Conservation (phyloP, 2,113 vertebrate genomes). For the Beaufortia kweichowensis region DNA sequence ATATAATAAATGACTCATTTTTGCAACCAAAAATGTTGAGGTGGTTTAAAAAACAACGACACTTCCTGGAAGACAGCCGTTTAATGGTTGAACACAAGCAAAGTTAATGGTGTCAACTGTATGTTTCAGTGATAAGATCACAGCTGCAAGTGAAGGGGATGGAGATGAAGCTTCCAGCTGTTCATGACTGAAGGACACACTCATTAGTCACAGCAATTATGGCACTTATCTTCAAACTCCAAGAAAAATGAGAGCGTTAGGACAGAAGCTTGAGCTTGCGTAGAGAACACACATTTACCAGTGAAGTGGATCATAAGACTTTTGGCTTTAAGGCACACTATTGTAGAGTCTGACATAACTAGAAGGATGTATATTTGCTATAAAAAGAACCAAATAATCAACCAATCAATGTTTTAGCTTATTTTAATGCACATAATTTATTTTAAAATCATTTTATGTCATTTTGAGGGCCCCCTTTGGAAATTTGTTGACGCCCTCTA, state of each 20-base stretch:
- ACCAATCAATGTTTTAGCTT: too few species aligned
- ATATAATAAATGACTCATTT: not conserved
- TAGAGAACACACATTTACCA: constrained; percentile 9
- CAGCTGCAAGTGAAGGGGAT: constrained; percentile 36
- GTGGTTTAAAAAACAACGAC: not conserved
- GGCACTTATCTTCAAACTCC: constrained; percentile 29
- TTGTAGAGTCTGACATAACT: not conserved
- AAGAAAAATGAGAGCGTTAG: constrained; percentile 21
- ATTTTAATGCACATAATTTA: too few species aligned
- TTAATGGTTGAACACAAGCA: not conserved
- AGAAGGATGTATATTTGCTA: too few species aligned
- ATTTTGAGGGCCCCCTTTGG: too few species aligned
- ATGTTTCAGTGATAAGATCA: constrained; percentile 42
- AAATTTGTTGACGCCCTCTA: too few species aligned
- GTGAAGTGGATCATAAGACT: too few species aligned
- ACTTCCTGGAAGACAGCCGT: not conserved
- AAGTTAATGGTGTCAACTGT: not conserved
- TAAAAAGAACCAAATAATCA: too few species aligned
- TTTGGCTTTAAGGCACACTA: not conserved
- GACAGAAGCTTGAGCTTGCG: not conserved
- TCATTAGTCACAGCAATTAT: constrained; percentile 48
- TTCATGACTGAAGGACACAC: constrained; percentile 27
- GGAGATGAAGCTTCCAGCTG: constrained; percentile 31
- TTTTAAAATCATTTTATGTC: too few species aligned
- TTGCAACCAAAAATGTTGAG: not conserved